phyloP scores from a whole-genome alignment of 1,140 invertebrate species.

The Oryctes rhinoceros region DNA sequence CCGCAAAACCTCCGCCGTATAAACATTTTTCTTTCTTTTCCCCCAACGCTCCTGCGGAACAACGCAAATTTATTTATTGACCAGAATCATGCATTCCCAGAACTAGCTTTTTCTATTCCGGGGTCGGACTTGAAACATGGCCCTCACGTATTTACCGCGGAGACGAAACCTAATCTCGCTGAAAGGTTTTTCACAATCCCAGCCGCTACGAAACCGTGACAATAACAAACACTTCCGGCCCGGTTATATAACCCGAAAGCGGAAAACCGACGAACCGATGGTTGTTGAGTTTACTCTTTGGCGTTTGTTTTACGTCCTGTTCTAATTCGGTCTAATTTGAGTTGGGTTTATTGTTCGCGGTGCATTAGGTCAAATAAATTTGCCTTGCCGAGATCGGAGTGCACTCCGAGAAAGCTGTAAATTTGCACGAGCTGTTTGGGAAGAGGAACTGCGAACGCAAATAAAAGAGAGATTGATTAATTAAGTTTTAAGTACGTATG shows the following conservation, averaged over 20 bases:
- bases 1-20: not conserved
- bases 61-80: conserved; percentile 1
- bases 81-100: not conserved
- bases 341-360: not conserved
- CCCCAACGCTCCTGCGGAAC: not conserved
- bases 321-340: not conserved
- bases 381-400: not conserved
- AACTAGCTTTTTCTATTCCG: not conserved
- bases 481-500: not conserved
- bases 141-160: conserved; percentile 1
- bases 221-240: not conserved
- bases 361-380: conserved; percentile 5
- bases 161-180: conserved; percentile 3
- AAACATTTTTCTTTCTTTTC: not conserved
- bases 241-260: not conserved
- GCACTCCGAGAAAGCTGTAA: not conserved
- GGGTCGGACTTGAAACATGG: not conserved
- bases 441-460: not conserved
- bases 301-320: not conserved
- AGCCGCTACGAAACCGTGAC: not conserved
- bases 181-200: not conserved
- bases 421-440: not conserved
- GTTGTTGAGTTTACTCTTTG: not conserved
- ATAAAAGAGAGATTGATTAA: not conserved
- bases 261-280: not conserved